Conservation (phyloP, 2,888 invertebrate species). For the Pherbina coryleti region DNA sequence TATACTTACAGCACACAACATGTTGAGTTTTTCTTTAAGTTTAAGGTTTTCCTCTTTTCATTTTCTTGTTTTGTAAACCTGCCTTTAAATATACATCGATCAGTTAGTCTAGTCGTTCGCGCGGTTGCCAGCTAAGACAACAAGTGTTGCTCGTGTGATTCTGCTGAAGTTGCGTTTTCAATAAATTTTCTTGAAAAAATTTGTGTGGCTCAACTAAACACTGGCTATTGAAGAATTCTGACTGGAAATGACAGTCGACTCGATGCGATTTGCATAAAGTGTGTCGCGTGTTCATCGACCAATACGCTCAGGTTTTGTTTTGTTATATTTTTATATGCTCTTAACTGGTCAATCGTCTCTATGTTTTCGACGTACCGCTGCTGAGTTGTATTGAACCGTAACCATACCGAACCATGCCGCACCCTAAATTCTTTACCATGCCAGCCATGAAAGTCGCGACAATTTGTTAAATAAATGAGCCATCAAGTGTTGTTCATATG, state of each 20-base stretch:
- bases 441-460: slow-evolving; percentile 19
- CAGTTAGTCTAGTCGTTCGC: no score
- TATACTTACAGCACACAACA: slow-evolving; percentile 2
- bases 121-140: background rate
- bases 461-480: slow-evolving; percentile 31
- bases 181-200: slow-evolving; percentile 14
- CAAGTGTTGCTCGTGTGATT: background rate
- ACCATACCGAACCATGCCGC: slow-evolving; percentile 34
- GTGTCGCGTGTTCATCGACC: slow-evolving; percentile 35
- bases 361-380: slow-evolving; percentile 30
- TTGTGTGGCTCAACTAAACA: background rate
- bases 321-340: background rate
- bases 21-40: background rate
- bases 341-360: slow-evolving; percentile 2
- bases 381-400: slow-evolving; percentile 22
- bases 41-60: background rate
- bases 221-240: background rate
- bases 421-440: slow-evolving; percentile 40
- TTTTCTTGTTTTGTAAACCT: background rate
- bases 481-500: slow-evolving; percentile 17
- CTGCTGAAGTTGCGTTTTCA: background rate
- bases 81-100: background rate
- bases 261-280: slow-evolving; percentile 41
- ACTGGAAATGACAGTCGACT: slow-evolving; percentile 6
- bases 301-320: slow-evolving; percentile 21